A percentile compares a stretch with the other conserved stretches of the same genome.
These are phyloP conservation scores for Prosapia bicincta DNA, from an alignment of 2,888 invertebrate genomes.

Conservation along the genomic window DNA sequence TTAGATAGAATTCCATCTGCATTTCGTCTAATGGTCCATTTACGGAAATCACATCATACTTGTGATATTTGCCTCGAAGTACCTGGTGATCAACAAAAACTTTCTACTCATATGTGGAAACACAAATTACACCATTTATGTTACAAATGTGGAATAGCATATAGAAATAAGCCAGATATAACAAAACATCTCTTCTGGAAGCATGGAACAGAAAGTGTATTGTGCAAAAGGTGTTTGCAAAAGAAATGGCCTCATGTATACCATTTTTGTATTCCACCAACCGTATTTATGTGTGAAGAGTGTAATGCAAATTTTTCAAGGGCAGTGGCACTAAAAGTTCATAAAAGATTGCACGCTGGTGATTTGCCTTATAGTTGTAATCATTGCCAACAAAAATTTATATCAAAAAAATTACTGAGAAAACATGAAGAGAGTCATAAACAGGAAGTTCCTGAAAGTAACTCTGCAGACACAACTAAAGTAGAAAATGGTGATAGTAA, in stretches of 20 bases:
- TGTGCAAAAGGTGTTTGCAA: constrained; percentile 80
- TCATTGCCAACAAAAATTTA: constrained; percentile 74
- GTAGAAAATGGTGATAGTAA: constrained; percentile 33
- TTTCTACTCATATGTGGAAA: constrained; percentile 88
- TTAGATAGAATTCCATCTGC: constrained; percentile 76
- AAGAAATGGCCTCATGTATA: constrained; percentile 92
- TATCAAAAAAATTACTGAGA: constrained; percentile 71
- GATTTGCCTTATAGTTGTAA: constrained; percentile 70
- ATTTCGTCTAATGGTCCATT: constrained; percentile 83
- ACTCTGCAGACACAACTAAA: constrained; percentile 34
- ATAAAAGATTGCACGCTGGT: constrained; percentile 71
- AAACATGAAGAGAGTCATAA: constrained; percentile 68
- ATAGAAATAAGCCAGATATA: constrained; percentile 83
- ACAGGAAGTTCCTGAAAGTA: constrained; percentile 33
- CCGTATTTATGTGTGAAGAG: constrained; percentile 74
- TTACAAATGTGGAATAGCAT: constrained; percentile 83
- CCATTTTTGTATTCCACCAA: constrained; percentile 83
- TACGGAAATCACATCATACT: constrained; percentile 77
- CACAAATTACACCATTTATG: constrained; percentile 84
- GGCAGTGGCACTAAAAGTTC: constrained; percentile 78
- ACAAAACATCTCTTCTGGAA: constrained; percentile 91
- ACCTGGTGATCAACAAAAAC: constrained; percentile 71
- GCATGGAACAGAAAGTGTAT: constrained; percentile 83
- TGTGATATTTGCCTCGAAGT: constrained; percentile 85
- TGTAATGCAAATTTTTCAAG: constrained; percentile 70